Evolutionary conservation across 2,888 invertebrate genomes (phyloP), one percentile per base, ranked within the genome.

Genomic region (Stenurella melanura): DNA sequence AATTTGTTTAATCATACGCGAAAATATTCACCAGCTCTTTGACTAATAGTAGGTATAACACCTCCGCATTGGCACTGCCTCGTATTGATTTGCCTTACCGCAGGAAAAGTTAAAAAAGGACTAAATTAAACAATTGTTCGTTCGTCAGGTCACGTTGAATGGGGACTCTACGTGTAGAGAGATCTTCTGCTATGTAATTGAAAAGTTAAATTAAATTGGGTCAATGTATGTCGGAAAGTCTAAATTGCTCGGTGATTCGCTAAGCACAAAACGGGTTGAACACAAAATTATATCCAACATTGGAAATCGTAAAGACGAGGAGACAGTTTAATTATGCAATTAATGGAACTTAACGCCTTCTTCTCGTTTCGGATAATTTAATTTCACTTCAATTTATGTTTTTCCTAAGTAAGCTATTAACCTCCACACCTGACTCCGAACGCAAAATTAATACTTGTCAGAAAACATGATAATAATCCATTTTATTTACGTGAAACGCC

Each of bases 251-350:
- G 69, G 15, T 12, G 57, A 34, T 30, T 38, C 30, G 12, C 34
- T 18, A n/a, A 38, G 56, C 58, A 60, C 7, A 60, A 61, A 60
- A 38, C 67, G 38, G 58, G 11, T 26, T 54, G 54, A 54, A 67
- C 19, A 11, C 18, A 50, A 30, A 69, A 58, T 69, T 69, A 69
- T 69, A 69, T 57, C 69, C 58, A 12, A 38, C 57, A 69, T 69
- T 69, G 79, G 75, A 69, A 75, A 77, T 75, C 77, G 77, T 69
- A 75, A 75, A 77, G 75, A 72, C 70, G 72, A 69, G 60, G 70
- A 70, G 77, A 79, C 73, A 75, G 72, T 79, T 75, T 79, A 76
- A 79, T 79, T 79, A 77, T 38, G 69, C 61, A 77, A 79, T 79
- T 79, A 77, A 79, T 77, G 73, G 72, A 75, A 76, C 73, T 58